Conservation (phyloP, 2,888 invertebrate species). For the Lasioglossum figueresi region DNA sequence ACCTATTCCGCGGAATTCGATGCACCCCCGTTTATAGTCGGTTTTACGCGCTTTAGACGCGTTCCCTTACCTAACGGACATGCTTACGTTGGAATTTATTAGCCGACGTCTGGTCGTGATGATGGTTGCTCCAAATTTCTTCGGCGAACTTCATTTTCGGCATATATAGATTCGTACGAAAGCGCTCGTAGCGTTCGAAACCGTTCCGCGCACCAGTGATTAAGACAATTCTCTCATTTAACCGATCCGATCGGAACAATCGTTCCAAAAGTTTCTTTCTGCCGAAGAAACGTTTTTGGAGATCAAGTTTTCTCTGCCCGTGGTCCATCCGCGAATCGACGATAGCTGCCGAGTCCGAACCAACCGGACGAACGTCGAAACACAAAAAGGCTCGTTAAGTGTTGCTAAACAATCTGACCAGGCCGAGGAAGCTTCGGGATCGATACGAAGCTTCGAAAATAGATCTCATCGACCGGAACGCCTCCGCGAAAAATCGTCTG, state of each 20-base stretch:
- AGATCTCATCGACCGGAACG: slow-evolving; percentile 14
- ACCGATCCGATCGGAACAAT: slow-evolving; percentile 20
- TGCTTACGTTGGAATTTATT: background rate
- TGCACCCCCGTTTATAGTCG: background rate
- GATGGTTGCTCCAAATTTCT: background rate
- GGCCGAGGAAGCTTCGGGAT: slow-evolving; percentile 1
- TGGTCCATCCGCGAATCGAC: background rate
- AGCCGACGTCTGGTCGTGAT: no score
- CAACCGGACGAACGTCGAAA: background rate
- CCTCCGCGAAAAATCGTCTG: background rate
- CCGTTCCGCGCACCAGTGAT: background rate
- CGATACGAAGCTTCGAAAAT: slow-evolving; percentile 28
- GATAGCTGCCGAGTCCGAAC: background rate
- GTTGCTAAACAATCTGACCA: background rate
- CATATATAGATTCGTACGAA: background rate
- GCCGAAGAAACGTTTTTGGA: no score
- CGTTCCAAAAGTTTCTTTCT: no score
- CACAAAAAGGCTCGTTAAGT: background rate
- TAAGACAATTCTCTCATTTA: background rate
- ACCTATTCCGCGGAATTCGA: background rate
- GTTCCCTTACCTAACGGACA: background rate
- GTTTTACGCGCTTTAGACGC: no score
- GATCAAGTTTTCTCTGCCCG: no score
- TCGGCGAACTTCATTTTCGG: slow-evolving; percentile 16
- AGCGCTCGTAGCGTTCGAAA: background rate